Conservation (phyloP, 2,797 vertebrate species). For the Hypotaenidia okinawae region DNA sequence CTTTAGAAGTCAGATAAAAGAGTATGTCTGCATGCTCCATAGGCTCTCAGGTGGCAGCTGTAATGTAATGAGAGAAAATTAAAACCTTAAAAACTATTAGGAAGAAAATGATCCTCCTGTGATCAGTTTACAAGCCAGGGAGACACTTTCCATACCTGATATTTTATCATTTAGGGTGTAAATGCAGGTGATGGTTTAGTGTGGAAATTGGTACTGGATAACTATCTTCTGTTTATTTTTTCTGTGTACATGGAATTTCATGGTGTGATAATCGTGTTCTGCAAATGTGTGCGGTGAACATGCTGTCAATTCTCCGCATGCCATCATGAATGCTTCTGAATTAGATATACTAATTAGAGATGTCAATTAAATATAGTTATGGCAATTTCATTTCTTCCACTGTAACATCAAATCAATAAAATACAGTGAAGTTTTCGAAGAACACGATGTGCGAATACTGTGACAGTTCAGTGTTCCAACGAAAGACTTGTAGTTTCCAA, state of each 20-base stretch:
- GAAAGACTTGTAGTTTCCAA: neutral
- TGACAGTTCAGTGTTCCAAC: neutral
- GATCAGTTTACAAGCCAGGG: conserved; percentile 17
- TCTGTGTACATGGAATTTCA: neutral
- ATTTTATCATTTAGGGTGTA: neutral
- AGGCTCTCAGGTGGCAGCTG: neutral
- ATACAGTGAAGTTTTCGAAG: conserved; percentile 12
- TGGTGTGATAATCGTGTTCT: neutral
- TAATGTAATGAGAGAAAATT: conserved; percentile 12
- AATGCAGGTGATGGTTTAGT: neutral
- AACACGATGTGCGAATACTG: conserved; percentile 3
- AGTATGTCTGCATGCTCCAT: neutral
- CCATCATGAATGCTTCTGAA: neutral
- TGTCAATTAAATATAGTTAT: conserved; percentile 30
- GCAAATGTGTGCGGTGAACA: neutral
- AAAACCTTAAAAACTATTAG: conserved; percentile 36
- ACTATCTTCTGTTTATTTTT: neutral
- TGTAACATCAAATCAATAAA: neutral
- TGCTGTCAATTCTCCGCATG: conserved; percentile 14
- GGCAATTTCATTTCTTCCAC: conserved; percentile 32
- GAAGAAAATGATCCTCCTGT: conserved; percentile 43
- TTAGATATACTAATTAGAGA: conserved; percentile 35
- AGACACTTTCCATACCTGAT: neutral
- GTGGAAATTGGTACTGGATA: neutral
- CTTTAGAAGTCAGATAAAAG: conserved; percentile 51